Evolutionary conservation across 2,113 vertebrate species (phyloP), one percentile per base, ranked within the genome.

Genomic region (Spea bombifrons): DNA sequence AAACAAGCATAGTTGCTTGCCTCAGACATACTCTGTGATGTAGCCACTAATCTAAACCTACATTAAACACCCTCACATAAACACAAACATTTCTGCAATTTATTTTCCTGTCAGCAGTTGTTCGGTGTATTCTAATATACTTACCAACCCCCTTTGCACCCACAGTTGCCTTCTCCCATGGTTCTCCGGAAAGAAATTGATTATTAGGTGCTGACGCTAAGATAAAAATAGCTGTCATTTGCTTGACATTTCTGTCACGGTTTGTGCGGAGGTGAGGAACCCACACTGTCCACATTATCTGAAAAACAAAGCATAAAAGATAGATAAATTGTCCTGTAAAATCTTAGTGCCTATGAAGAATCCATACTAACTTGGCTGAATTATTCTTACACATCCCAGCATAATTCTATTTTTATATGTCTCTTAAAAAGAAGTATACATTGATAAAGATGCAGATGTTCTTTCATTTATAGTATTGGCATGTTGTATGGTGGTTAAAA

Each of bases 191-290:
- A 47, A 47, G 43, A 7, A 68, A 68, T 47, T 68, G 44, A 68
- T 68, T 68, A 8, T 6, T 44, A 68, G 66, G 66, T 47, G 45
- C 46, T 48, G 66, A 68, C 44, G 66, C 15, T 13, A 8, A 15
- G 66, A 68, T 68, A 68, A 68, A 68, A 68, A 68, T 68, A 68
- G 46, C 4, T 44, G 46, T 48, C 43, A 68, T 48, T 68, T 48
- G 46, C 66, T 68, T 68, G 66, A 68, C 66, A 68, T 68, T 68
- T 68, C 66, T 47, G 30, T 48, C 30, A 44, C 17, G 5, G 55
- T 59, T 3, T 10, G 55, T 13, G 15, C 7, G 10, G 55, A 59
- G 12, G 55, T 13, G 55, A 9, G 55, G 55, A 59, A 9, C 55
- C 10, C 55, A 59, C 15, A 59, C 55, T 52, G 50, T 7, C 50